phyloP scores from a whole-genome alignment of 2,113 vertebrate genomes.

The Columba livia region DNA sequence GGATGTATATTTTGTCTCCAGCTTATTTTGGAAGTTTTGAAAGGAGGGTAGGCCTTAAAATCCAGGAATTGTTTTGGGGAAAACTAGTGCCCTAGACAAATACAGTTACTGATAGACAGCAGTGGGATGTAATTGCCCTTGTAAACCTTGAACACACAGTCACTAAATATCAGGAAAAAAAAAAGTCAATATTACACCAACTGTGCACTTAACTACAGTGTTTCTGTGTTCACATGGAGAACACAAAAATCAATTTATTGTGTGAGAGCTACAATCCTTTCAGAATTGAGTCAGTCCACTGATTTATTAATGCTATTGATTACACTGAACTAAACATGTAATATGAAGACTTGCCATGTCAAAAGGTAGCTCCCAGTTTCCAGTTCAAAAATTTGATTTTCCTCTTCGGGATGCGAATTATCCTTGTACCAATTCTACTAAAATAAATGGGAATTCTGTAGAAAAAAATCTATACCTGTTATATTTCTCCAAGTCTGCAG shows the following conservation, averaged over 20 bases:
- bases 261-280: slow-evolving; percentile 41
- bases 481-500: not conserved
- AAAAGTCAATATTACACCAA: slow-evolving; percentile 63
- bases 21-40: slow-evolving; percentile 17
- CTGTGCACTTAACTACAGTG: slow-evolving; percentile 44
- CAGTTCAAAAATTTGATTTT: slow-evolving; percentile 23
- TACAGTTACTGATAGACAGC: slow-evolving; percentile 13
- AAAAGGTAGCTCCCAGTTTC: not conserved
- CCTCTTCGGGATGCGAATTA: not conserved
- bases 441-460: not conserved
- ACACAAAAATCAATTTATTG: slow-evolving; percentile 59
- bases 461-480: not conserved
- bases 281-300: slow-evolving; percentile 48
- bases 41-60: not conserved
- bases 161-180: slow-evolving; percentile 64
- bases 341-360: slow-evolving; percentile 1
- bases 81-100: not conserved
- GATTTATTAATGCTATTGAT: slow-evolving; percentile 66
- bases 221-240: slow-evolving; percentile 36
- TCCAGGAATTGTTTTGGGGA: not conserved
- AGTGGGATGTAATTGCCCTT: slow-evolving; percentile 48
- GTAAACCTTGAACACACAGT: slow-evolving; percentile 62
- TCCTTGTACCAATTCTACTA: not conserved
- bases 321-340: slow-evolving; percentile 4
- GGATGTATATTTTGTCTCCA: not conserved